Evolutionary conservation across 2,888 invertebrate genomes (phyloP).

Genomic region (Epinotia bilunana): DNA sequence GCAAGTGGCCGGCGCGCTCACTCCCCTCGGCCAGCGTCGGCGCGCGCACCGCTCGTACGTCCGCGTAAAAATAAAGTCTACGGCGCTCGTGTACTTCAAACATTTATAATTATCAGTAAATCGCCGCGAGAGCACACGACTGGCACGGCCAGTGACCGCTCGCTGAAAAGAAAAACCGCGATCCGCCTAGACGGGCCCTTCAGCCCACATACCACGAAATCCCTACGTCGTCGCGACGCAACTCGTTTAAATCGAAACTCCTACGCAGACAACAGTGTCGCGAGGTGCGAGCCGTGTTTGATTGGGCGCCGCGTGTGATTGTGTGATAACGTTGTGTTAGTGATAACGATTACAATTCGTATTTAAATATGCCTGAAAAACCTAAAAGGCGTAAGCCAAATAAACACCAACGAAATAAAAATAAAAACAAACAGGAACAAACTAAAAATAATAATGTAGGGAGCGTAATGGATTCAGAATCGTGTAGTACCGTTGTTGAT

Average conservation of each 20-base stretch:
- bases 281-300: conserved; percentile 61
- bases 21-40: conserved; percentile 70
- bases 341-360: conserved; percentile 71
- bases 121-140: conserved; percentile 80
- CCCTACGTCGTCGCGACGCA: conserved; percentile 61
- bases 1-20: conserved; percentile 64
- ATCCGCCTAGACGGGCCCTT: conserved; percentile 65
- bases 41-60: conserved; percentile 78
- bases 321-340: conserved; percentile 68
- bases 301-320: conserved; percentile 64
- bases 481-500: conserved; percentile 48
- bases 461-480: conserved; percentile 52
- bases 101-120: conserved; percentile 85
- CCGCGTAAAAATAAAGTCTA: conserved; percentile 84
- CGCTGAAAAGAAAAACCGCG: conserved; percentile 72
- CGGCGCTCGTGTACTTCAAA: conserved; percentile 79
- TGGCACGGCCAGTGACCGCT: conserved; percentile 75
- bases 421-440: conserved; percentile 62
- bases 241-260: conserved; percentile 61
- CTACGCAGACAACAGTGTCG: conserved; percentile 72
- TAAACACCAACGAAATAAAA: conserved; percentile 79
- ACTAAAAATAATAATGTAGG: conserved; percentile 60
- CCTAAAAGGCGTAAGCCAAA: conserved; percentile 77
- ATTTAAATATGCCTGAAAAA: conserved; percentile 75
- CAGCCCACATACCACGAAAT: conserved; percentile 58